Conservation (phyloP, 2,797 vertebrate genomes). For the Gadopsis bispinosus region DNA sequence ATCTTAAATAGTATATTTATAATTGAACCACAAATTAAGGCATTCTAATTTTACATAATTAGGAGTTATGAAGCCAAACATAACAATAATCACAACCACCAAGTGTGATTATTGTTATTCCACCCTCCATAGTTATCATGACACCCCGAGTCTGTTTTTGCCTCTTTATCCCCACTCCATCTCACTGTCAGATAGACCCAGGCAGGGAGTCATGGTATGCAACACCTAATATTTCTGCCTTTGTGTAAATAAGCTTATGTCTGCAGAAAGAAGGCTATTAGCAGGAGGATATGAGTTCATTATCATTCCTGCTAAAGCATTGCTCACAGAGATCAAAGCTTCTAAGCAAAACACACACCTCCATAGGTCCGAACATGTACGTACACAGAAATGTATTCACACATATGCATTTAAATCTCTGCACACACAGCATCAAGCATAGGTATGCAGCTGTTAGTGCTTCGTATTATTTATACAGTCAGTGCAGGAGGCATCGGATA, state of each 20-base stretch:
- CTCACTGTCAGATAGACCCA: conserved; percentile 23
- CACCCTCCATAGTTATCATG: conserved; percentile 35
- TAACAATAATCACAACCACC: conserved; percentile 9
- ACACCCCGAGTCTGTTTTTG: conserved; percentile 21
- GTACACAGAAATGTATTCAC: conserved; percentile 12
- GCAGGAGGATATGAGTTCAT: conserved; percentile 63
- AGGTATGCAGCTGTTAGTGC: not conserved
- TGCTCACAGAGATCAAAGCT: conserved; percentile 18
- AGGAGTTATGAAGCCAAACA: conserved; percentile 20
- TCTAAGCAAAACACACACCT: conserved; percentile 43
- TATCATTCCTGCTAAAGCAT: conserved; percentile 59
- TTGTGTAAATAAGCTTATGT: conserved; percentile 65
- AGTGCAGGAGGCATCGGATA: conserved; percentile 13
- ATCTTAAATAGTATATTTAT: conserved; percentile 15
- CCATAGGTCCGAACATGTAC: not conserved
- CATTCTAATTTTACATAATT: conserved; percentile 24
- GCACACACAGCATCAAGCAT: not conserved
- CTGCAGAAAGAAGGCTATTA: conserved; percentile 58
- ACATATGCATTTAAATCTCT: conserved; percentile 1
- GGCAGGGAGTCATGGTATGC: conserved; percentile 23
- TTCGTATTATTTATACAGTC: conserved; percentile 9
- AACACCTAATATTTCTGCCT: conserved; percentile 60
- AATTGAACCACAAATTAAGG: conserved; percentile 22
- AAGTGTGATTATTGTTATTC: conserved; percentile 14
- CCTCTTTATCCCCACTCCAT: conserved; percentile 11